These are phyloP conservation scores for Eupithecia abbreviata DNA, from an alignment of 2,888 invertebrate genomes.

Conservation along the genomic window DNA sequence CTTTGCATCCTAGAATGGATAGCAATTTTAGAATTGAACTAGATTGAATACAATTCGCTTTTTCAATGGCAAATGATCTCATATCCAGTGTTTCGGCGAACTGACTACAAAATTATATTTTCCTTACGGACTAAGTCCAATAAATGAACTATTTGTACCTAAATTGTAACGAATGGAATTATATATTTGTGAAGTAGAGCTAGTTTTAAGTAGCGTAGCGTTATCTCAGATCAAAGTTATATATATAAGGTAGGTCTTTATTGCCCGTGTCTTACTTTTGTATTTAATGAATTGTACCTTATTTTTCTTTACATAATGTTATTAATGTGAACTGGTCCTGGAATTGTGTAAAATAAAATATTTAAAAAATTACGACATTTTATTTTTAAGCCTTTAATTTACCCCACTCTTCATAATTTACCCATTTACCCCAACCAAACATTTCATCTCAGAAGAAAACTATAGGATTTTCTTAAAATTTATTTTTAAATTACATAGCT, in stretches of 20 bases:
- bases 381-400: conserved; percentile 26
- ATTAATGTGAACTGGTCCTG: conserved; percentile 73
- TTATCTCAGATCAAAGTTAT: conserved; percentile 68
- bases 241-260: conserved; percentile 37
- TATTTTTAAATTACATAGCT: conserved; percentile 17
- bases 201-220: conserved; percentile 50
- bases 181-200: conserved; percentile 40
- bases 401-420: no score
- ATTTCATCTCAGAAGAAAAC: not conserved
- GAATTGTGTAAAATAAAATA: conserved; percentile 73
- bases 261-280: conserved; percentile 70
- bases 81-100: conserved; percentile 36
- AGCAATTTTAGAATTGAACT: not conserved
- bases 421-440: not conserved
- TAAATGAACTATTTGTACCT: conserved; percentile 46
- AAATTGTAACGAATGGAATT: conserved; percentile 43
- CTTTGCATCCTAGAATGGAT: conserved; percentile 1
- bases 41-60: conserved; percentile 21
- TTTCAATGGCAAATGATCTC: conserved; percentile 37
- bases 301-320: conserved; percentile 75
- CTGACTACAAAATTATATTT: conserved; percentile 35
- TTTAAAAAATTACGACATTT: conserved; percentile 60
- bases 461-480: not conserved
- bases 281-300: conserved; percentile 71
- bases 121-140: conserved; percentile 35